Evolutionary conservation across 2,113 vertebrate genomes (phyloP).

Genomic region (Oncorhynchus masou): DNA sequence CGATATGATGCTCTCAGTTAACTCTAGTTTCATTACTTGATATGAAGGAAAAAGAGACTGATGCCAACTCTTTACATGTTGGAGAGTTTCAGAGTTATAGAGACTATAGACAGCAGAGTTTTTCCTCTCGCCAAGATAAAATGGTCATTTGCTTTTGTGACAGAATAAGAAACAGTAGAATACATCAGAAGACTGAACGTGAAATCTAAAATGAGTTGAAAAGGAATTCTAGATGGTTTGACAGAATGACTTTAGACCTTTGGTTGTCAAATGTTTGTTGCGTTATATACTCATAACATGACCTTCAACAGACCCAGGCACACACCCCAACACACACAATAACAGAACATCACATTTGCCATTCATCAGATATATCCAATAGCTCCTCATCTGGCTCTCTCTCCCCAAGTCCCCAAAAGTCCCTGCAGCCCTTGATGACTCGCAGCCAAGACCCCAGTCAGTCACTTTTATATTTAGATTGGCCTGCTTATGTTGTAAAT

Average conservation of each 20-base stretch:
- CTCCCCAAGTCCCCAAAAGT: neutral
- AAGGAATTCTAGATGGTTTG: constrained; percentile 36
- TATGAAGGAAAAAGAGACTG: too few relatives aligned
- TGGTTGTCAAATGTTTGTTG: constrained; percentile 25
- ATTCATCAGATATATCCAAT: neutral
- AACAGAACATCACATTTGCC: neutral
- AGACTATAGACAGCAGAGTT: constrained; percentile 8
- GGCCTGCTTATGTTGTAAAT: constrained; percentile 6
- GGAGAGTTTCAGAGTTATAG: neutral
- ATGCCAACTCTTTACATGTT: constrained; percentile 30
- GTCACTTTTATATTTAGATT: constrained; percentile 13
- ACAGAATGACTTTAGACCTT: constrained; percentile 51
- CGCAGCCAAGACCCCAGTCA: neutral
- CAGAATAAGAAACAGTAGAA: neutral
- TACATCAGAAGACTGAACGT: neutral
- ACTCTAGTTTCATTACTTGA: neutral
- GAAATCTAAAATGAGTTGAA: neutral
- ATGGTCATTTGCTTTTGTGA: neutral
- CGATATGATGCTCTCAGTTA: neutral
- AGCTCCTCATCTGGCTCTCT: neutral
- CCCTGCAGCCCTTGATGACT: constrained; percentile 1
- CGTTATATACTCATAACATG: neutral
- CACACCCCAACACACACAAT: too few relatives aligned
- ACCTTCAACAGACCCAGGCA: neutral
- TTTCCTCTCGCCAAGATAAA: neutral